These are phyloP conservation scores for Xiphophorus hellerii DNA, from an alignment of 2,113 vertebrate species.

Conservation along the genomic window DNA sequence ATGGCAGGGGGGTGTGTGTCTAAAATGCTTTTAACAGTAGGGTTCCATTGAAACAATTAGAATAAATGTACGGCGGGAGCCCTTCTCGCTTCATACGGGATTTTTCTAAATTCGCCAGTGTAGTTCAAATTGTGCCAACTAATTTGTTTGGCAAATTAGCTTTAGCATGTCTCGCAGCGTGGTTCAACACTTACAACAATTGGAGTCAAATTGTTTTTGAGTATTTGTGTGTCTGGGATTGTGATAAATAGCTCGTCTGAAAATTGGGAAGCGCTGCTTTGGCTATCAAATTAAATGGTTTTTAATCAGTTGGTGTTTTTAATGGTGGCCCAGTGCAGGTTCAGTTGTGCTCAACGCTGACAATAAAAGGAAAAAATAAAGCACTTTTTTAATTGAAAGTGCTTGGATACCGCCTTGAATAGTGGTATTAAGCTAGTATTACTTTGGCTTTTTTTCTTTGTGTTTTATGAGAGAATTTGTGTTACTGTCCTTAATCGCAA, in stretches of 20 bases:
- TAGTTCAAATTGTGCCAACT: slow-evolving; percentile 74
- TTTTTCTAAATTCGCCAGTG: slow-evolving; percentile 77
- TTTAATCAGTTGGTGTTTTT: slow-evolving; percentile 80
- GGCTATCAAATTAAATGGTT: slow-evolving; percentile 81
- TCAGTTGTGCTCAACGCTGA: slow-evolving; percentile 74
- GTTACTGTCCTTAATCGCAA: slow-evolving; percentile 50
- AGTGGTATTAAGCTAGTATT: slow-evolving; percentile 68
- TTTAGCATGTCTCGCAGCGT: slow-evolving; percentile 80
- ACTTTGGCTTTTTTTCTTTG: slow-evolving; percentile 53
- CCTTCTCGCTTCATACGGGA: slow-evolving; percentile 73
- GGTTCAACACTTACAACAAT: slow-evolving; percentile 73
- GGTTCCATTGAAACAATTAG: slow-evolving; percentile 75
- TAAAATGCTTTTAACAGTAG: slow-evolving; percentile 70
- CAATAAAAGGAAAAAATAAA: slow-evolving; percentile 67
- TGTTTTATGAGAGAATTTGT: slow-evolving; percentile 60
- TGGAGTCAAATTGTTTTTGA: slow-evolving; percentile 79
- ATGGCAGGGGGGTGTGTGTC: slow-evolving; percentile 69
- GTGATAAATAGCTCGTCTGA: slow-evolving; percentile 72
- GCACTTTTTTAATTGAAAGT: slow-evolving; percentile 73
- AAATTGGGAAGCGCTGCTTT: slow-evolving; percentile 70
- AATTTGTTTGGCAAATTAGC: slow-evolving; percentile 81
- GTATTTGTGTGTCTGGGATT: slow-evolving; percentile 70
- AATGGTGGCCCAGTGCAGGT: slow-evolving; percentile 66
- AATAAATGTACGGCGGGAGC: slow-evolving; percentile 71
- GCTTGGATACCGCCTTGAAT: slow-evolving; percentile 73